Conservation (phyloP, 1,140 invertebrate species). For the Armadillidium nasatum region DNA sequence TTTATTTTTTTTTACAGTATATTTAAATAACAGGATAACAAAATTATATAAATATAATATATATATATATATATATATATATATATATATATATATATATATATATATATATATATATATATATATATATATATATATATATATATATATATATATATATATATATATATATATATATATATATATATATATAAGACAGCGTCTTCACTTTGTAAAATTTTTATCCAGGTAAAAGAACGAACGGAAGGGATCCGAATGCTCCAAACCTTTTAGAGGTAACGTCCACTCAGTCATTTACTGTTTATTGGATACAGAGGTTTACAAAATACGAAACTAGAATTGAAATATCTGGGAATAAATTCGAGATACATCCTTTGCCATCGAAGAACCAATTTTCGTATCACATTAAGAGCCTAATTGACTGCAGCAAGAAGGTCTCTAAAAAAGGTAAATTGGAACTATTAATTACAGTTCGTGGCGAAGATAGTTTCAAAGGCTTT, state of each 20-base stretch:
- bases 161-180: too few species aligned
- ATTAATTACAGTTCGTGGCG: background rate
- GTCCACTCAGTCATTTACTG: background rate
- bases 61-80: too few species aligned
- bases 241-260: background rate
- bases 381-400: background rate
- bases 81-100: too few species aligned
- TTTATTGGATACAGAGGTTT: background rate
- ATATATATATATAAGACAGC: too few species aligned
- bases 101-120: too few species aligned
- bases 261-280: background rate
- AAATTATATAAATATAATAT: too few species aligned
- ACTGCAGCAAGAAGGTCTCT: background rate
- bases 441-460: background rate
- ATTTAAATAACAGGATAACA: too few species aligned
- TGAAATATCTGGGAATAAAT: background rate
- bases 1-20: too few species aligned
- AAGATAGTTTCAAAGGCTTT: background rate
- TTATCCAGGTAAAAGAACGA: conserved; percentile 41
- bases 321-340: conserved; percentile 10
- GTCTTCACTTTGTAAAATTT: too few species aligned
- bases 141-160: too few species aligned
- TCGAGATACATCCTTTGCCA: background rate
- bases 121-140: too few species aligned
- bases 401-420: background rate